Percentiles rank a stretch among this genome's conserved stretches.
phyloP scores from a whole-genome alignment of 2,888 invertebrate genomes.

The Branchellion lobata region DNA sequence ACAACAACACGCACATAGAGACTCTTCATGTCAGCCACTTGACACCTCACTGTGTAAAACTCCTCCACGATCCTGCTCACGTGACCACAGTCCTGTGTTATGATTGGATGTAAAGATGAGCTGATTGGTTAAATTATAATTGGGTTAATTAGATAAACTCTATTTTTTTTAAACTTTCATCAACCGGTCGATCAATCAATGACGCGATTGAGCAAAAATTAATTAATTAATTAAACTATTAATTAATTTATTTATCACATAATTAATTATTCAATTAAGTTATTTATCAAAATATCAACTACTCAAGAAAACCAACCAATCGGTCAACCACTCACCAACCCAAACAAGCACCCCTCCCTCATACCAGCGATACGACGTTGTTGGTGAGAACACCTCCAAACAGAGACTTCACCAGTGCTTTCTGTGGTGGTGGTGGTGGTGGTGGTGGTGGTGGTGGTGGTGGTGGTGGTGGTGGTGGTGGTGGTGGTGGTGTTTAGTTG shows the following conservation, averaged over 20 bases:
- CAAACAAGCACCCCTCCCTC: too few species aligned
- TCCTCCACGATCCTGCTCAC: conserved; percentile 90
- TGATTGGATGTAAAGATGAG: not conserved
- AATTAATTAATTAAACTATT: not conserved
- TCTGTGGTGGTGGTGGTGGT: conserved; percentile 62
- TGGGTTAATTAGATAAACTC: not conserved
- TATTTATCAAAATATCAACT: too few species aligned
- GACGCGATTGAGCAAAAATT: conserved; percentile 14
- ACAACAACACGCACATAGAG: conserved; percentile 68
- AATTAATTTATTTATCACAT: not conserved
- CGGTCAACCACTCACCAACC: too few species aligned
- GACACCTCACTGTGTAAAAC: conserved; percentile 92
- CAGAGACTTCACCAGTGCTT: conserved; percentile 81
- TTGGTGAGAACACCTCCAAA: conserved; percentile 92
- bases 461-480: not conserved
- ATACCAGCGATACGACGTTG: conserved; percentile 87
- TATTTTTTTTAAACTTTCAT: too few species aligned
- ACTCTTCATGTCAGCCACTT: conserved; percentile 94
- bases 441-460: not conserved
- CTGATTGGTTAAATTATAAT: not conserved
- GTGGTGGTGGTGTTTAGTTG: too few species aligned
- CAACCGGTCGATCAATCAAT: too few species aligned
- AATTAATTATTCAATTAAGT: not conserved
- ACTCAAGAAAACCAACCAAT: too few species aligned
- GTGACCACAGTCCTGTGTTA: conserved; percentile 80